These are phyloP conservation scores for Copsychus sechellarum DNA, from an alignment of 2,113 vertebrate genomes.

Conservation along the genomic window DNA sequence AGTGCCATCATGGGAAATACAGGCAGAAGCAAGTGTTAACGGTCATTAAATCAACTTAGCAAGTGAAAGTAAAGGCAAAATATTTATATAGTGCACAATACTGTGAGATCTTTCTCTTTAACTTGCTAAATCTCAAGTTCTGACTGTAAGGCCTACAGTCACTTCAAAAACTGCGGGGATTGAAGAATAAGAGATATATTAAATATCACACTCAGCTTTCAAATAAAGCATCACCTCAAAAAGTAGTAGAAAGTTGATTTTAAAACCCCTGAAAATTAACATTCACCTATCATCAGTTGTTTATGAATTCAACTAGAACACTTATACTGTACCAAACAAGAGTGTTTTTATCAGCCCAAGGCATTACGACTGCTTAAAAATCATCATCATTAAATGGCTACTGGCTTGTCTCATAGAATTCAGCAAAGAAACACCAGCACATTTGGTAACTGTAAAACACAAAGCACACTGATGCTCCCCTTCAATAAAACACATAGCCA, in stretches of 20 bases:
- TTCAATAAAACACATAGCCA: background rate
- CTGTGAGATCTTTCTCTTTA: background rate
- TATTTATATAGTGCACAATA: background rate
- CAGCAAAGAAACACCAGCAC: background rate
- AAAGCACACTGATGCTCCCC: background rate
- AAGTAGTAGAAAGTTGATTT: background rate
- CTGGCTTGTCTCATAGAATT: background rate
- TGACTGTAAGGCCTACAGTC: background rate
- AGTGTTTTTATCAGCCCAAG: background rate
- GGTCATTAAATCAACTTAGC: background rate
- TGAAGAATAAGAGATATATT: background rate
- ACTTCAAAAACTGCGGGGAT: accelerated
- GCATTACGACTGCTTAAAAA: background rate
- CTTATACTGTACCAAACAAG: accelerated
- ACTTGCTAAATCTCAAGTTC: background rate
- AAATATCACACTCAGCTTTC: background rate
- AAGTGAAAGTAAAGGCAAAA: background rate
- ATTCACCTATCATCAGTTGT: background rate
- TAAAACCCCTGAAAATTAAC: background rate
- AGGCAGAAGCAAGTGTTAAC: background rate
- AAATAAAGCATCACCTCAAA: background rate
- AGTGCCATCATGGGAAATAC: background rate
- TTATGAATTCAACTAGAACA: background rate
- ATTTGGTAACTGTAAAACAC: background rate
- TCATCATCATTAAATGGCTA: background rate